Evolutionary conservation across 2,797 vertebrate genomes (phyloP).

Genomic region (Myripristis murdjan): DNA sequence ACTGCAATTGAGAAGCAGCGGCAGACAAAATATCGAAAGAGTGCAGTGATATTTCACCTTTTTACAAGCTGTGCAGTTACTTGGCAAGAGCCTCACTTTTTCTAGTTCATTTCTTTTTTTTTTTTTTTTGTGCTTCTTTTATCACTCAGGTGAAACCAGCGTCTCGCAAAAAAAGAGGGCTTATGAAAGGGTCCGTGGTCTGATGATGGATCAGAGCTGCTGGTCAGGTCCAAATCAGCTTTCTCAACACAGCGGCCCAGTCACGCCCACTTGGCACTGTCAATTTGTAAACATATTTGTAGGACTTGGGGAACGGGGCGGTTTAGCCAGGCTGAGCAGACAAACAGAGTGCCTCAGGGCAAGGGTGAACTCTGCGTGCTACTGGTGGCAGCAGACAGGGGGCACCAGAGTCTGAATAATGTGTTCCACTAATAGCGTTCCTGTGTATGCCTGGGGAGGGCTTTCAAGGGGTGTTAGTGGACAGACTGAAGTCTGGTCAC

Average conservation of each 20-base stretch:
- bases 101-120: conserved; percentile 36
- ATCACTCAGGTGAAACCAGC: conserved; percentile 45
- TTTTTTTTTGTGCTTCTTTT: conserved; percentile 14
- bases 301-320: conserved; percentile 40
- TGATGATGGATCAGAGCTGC: conserved; percentile 40
- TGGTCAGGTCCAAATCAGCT: conserved; percentile 46
- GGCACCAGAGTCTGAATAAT: conserved; percentile 65
- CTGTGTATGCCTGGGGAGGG: conserved; percentile 44
- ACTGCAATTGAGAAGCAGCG: conserved; percentile 24
- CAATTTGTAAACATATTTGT: conserved; percentile 69
- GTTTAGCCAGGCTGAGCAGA: conserved; percentile 45
- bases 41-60: conserved; percentile 44
- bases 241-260: conserved; percentile 33
- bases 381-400: conserved; percentile 60
- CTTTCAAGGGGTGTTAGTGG: conserved; percentile 55
- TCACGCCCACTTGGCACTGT: conserved; percentile 58
- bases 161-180: conserved; percentile 39
- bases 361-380: conserved; percentile 22
- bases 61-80: conserved; percentile 35
- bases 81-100: conserved; percentile 33
- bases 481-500: conserved; percentile 62
- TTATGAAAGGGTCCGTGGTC: conserved; percentile 35
- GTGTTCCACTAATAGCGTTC: conserved; percentile 57
- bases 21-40: conserved; percentile 42
- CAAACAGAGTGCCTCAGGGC: conserved; percentile 26